Percentiles rank a stretch among this genome's conserved stretches.
phyloP scores from a whole-genome alignment of 2,888 invertebrate genomes.

The Drosophila kambysellisi region DNA sequence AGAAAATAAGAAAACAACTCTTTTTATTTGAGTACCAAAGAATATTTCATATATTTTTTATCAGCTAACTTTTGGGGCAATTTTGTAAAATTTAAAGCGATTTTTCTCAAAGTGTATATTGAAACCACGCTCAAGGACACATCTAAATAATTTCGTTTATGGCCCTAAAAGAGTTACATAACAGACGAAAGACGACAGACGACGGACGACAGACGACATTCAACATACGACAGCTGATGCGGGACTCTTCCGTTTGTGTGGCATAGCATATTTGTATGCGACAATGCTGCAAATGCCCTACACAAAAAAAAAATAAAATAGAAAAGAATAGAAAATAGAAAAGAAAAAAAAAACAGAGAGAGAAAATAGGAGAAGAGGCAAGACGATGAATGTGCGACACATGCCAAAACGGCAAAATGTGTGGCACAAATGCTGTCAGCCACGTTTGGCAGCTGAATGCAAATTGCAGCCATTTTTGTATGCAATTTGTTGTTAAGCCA shows the following conservation, averaged over 20 bases:
- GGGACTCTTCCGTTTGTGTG: conserved; percentile 36
- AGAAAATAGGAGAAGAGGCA: conserved; percentile 18
- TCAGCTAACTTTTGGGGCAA: no score
- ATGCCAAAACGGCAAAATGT: conserved; percentile 53
- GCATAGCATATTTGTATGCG: conserved; percentile 41
- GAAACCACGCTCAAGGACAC: conserved; percentile 40
- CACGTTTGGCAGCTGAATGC: conserved; percentile 57
- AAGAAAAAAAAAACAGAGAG: neutral
- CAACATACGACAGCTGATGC: conserved; percentile 67
- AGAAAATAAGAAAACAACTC: no score
- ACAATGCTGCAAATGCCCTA: conserved; percentile 45
- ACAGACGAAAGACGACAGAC: conserved; percentile 1
- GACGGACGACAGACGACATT: conserved; percentile 30
- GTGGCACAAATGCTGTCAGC: conserved; percentile 34
- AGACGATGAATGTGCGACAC: conserved; percentile 62
- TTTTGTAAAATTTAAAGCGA: neutral
- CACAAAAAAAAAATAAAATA: neutral
- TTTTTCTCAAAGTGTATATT: neutral
- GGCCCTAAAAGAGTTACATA: conserved; percentile 30
- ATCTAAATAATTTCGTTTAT: conserved; percentile 32
- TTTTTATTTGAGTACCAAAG: no score
- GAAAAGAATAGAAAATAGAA: neutral
- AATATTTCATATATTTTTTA: no score
- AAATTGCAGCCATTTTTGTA: conserved; percentile 72
- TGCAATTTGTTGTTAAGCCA: conserved; percentile 67